Base-by-base conservation (phyloP, 23 tunicate species). In the Ciona savignyi region DNA sequence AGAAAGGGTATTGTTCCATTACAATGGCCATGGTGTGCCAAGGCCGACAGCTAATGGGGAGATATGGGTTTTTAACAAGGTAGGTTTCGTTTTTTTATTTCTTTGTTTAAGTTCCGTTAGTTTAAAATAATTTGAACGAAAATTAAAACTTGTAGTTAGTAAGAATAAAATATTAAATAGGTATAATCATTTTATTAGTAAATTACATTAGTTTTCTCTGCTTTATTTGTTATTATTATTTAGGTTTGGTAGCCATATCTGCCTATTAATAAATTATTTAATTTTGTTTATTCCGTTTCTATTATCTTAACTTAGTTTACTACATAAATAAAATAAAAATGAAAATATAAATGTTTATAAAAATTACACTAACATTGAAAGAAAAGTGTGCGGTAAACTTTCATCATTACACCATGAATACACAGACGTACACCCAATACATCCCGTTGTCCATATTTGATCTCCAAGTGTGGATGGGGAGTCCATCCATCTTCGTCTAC, bases 21-120 rank as follows among this genome's bases (percentile, higher is more conserved):
- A 94, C 72, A 94, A 94, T 71, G 99, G 99, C 3, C 99, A 94
- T 67, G 99, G 94, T 25, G 99, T 94, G n/a, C 99, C 99, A 26
- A 78, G 82, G 51, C 99, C 99, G 0, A 94, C 99, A 20, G 80
- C 63, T 21, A 94, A 94, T 66, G 99, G 99, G 19, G 99, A 94
- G 78, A 88, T 94, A 32, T 94, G 99, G 99, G 99, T 94, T 6
- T 94, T 94, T 66, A 87, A 83, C 78, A 80, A 91, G 87, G 97
- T 91, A 67, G 3, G 56, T 42, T 42, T 42, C 15, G 15, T 42
- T 15, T 42, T 15, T 42, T 15, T 15, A 42, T 42, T 42, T 42
- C 15, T 42, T 6, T 42, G 15, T 15, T 6, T 6, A 42, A 42
- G 56, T 42, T 42, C 15, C 15, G 56, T 42, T 9, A 9, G 11